A percentile compares a stretch with the other conserved stretches of the same genome.
phyloP scores from a whole-genome alignment of 1,140 invertebrate species.

The Hestina assimilis region DNA sequence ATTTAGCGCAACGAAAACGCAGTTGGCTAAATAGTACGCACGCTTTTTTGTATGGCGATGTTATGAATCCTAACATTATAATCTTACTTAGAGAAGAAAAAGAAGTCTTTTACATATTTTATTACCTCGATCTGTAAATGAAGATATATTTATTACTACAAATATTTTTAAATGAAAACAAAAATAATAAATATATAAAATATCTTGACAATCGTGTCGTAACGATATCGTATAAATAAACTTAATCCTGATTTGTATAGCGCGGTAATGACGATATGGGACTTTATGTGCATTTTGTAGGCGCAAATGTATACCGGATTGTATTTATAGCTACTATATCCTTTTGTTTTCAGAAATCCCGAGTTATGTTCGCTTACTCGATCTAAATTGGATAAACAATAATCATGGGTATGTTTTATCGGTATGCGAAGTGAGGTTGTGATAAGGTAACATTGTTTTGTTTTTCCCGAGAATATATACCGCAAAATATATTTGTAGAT shows the following conservation, averaged over 20 bases:
- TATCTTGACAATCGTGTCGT: slow-evolving; percentile 11
- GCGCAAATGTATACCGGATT: slow-evolving; percentile 31
- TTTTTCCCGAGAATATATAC: too few relatives aligned
- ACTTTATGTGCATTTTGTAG: slow-evolving; percentile 37
- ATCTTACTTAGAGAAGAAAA: too few relatives aligned
- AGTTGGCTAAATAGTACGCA: too few relatives aligned
- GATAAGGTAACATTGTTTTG: neutral
- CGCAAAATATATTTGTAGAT: too few relatives aligned
- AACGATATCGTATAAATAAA: slow-evolving; percentile 3
- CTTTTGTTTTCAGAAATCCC: slow-evolving; percentile 37
- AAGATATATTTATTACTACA: neutral
- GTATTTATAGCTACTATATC: slow-evolving; percentile 30
- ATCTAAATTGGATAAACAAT: slow-evolving; percentile 35
- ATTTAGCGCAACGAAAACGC: too few relatives aligned
- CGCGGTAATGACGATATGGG: slow-evolving; percentile 38
- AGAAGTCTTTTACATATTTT: too few relatives aligned
- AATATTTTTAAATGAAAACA: neutral
- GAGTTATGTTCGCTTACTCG: slow-evolving; percentile 27
- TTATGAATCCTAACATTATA: too few relatives aligned
- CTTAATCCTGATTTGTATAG: slow-evolving; percentile 40
- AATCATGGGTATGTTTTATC: slow-evolving; percentile 12
- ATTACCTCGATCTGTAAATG: neutral
- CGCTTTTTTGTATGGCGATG: too few relatives aligned
- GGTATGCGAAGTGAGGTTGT: slow-evolving; percentile 2
- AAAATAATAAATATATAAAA: neutral